Conservation (phyloP, 2,113 vertebrate genomes). For the Arvicanthis niloticus region DNA sequence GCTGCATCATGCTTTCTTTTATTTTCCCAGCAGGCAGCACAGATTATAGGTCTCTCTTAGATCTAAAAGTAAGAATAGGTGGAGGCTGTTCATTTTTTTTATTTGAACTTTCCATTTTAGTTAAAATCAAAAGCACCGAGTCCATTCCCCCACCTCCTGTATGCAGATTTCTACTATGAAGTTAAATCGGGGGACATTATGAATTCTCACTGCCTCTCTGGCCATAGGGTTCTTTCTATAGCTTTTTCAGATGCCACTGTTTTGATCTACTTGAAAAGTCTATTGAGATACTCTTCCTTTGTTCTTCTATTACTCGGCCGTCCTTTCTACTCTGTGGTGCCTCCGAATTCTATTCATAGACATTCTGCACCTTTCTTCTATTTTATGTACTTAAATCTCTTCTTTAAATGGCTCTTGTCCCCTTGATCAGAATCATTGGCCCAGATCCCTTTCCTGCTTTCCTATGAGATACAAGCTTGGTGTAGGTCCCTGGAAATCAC, state of each 20-base stretch:
- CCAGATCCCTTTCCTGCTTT: slow-evolving; percentile 65
- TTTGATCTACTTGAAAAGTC: slow-evolving; percentile 83
- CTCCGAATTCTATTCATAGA: slow-evolving; percentile 80
- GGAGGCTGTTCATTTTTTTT: slow-evolving; percentile 67
- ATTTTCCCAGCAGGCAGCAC: slow-evolving; percentile 57
- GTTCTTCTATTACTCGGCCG: slow-evolving; percentile 77
- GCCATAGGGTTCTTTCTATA: slow-evolving; percentile 68
- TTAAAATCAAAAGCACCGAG: slow-evolving; percentile 60
- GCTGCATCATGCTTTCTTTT: slow-evolving; percentile 73
- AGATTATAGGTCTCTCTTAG: slow-evolving; percentile 55
- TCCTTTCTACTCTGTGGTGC: slow-evolving; percentile 81
- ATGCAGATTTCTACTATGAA: slow-evolving; percentile 80
- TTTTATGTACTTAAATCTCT: slow-evolving; percentile 80
- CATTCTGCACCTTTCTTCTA: slow-evolving; percentile 70
- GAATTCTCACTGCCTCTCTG: slow-evolving; percentile 74
- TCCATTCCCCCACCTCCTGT: slow-evolving; percentile 60
- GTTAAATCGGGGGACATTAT: slow-evolving; percentile 71
- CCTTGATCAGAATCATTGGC: slow-evolving; percentile 76
- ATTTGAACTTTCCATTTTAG: slow-evolving; percentile 72
- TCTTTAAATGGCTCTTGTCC: slow-evolving; percentile 74
- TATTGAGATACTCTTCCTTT: slow-evolving; percentile 79
- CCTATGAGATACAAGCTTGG: slow-evolving; percentile 66
- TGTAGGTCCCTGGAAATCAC: slow-evolving; percentile 21
- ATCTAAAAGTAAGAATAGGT: slow-evolving; percentile 68
- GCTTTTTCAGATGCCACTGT: slow-evolving; percentile 69